These are phyloP conservation scores for Leptinotarsa peninsularis DNA, from an alignment of 2,888 invertebrate species.

Conservation along the genomic window DNA sequence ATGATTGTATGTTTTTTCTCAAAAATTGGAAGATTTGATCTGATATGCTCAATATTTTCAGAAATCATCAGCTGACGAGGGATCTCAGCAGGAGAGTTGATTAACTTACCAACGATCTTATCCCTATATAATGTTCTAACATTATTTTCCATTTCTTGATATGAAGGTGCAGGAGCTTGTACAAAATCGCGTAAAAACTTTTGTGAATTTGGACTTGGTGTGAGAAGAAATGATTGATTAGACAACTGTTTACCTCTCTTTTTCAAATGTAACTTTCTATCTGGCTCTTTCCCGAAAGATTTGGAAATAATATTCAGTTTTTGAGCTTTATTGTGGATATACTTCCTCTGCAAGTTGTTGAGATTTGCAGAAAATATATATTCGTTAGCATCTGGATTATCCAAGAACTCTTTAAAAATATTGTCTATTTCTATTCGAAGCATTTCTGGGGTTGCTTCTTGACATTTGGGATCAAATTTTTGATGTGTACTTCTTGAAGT, in stretches of 20 bases:
- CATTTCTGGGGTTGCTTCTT: slow-evolving; percentile 56
- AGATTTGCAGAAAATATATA: slow-evolving; percentile 75
- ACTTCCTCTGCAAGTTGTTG: slow-evolving; percentile 82
- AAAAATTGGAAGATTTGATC: slow-evolving; percentile 79
- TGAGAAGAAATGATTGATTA: slow-evolving; percentile 49
- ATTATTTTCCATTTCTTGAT: slow-evolving; percentile 15
- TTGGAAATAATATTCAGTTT: slow-evolving; percentile 81
- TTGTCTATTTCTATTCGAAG: slow-evolving; percentile 58
- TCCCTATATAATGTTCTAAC: slow-evolving; percentile 27
- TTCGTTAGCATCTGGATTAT: slow-evolving; percentile 52
- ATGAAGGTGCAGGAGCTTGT: slow-evolving; percentile 4
- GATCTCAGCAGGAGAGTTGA: slow-evolving; percentile 20
- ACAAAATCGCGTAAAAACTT: slow-evolving; percentile 30
- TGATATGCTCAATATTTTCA: slow-evolving; percentile 65
- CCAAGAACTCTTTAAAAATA: slow-evolving; percentile 56
- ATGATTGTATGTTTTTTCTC: slow-evolving; percentile 75
- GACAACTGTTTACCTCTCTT: slow-evolving; percentile 49
- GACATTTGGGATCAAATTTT: slow-evolving; percentile 37
- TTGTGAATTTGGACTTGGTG: slow-evolving; percentile 38
- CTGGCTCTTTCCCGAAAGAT: slow-evolving; percentile 79
- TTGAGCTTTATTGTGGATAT: slow-evolving; percentile 79
- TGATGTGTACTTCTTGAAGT: background rate
- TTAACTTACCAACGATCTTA: slow-evolving; percentile 29
- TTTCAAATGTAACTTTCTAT: slow-evolving; percentile 53
- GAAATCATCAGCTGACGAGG: slow-evolving; percentile 21